Conservation (phyloP, 1,140 invertebrate species). For the Atta cephalotes region DNA sequence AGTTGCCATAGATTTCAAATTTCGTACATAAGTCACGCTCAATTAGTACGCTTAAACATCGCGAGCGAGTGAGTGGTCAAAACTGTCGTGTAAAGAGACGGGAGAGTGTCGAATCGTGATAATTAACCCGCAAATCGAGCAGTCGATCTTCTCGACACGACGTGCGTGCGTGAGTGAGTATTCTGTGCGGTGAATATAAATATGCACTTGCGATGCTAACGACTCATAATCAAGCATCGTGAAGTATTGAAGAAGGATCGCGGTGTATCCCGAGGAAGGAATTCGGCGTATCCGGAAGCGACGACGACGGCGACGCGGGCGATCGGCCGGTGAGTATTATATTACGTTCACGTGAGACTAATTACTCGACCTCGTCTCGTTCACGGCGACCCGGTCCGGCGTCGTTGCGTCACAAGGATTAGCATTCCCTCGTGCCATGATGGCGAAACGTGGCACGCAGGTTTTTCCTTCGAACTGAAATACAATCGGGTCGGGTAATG, state of each 20-base stretch:
- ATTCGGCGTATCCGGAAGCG: not conserved
- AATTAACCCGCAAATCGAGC: not conserved
- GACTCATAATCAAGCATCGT: too few species aligned
- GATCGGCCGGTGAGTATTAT: not conserved
- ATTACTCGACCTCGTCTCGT: not conserved
- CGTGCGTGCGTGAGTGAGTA: not conserved
- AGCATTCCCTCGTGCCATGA: not conserved
- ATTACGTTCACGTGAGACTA: not conserved
- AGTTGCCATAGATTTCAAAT: not conserved
- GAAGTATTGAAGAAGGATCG: not conserved
- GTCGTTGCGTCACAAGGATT: not conserved
- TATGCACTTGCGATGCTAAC: not conserved
- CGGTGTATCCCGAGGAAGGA: not conserved
- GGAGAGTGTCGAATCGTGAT: not conserved
- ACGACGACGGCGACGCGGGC: too few species aligned
- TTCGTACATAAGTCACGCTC: not conserved
- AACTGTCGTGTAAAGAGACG: not conserved
- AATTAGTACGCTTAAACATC: not conserved
- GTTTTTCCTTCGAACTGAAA: not conserved
- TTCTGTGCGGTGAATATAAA: not conserved
- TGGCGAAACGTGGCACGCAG: not conserved
- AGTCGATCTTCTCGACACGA: not conserved
- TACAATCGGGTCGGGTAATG: not conserved
- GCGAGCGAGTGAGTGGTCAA: not conserved
- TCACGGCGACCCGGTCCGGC: not conserved